Conservation (phyloP, 2,113 vertebrate genomes). For the Macrotis lagotis region DNA sequence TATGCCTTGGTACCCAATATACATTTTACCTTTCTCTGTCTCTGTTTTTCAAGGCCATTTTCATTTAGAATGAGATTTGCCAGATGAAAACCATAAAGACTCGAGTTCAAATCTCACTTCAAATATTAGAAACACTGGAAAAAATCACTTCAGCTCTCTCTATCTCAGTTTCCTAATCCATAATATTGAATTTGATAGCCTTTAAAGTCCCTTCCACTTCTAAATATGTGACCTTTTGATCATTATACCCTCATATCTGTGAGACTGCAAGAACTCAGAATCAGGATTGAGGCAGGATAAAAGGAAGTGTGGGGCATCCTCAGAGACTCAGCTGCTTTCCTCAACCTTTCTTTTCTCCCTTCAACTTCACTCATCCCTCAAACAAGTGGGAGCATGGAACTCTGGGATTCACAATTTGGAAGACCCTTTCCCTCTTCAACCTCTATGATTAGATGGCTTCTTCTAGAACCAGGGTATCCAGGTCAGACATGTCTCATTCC, state of each 20-base stretch:
- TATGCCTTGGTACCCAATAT: not conserved
- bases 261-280: not conserved
- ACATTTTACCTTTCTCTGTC: not conserved
- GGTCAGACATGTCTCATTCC: not conserved
- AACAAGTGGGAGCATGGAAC: not conserved
- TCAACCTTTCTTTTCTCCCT: not conserved
- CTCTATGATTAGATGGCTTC: not conserved
- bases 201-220: not conserved
- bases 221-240: not conserved
- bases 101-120: not conserved
- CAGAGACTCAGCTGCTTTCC: not conserved
- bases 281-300: not conserved
- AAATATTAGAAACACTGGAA: not conserved
- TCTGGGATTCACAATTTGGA: not conserved
- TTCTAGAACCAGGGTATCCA: not conserved
- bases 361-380: rapidly evolving
- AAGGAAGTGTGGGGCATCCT: not conserved
- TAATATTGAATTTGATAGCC: not conserved
- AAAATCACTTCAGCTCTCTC: not conserved
- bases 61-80: not conserved
- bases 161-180: not conserved
- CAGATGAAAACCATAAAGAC: not conserved
- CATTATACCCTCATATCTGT: not conserved
- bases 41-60: not conserved
- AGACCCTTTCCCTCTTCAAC: not conserved